A percentile compares a stretch with the other conserved stretches of the same genome.
Evolutionary conservation across 2,113 vertebrate genomes (phyloP).

Genomic region (Pseudorectes ferrugineus): DNA sequence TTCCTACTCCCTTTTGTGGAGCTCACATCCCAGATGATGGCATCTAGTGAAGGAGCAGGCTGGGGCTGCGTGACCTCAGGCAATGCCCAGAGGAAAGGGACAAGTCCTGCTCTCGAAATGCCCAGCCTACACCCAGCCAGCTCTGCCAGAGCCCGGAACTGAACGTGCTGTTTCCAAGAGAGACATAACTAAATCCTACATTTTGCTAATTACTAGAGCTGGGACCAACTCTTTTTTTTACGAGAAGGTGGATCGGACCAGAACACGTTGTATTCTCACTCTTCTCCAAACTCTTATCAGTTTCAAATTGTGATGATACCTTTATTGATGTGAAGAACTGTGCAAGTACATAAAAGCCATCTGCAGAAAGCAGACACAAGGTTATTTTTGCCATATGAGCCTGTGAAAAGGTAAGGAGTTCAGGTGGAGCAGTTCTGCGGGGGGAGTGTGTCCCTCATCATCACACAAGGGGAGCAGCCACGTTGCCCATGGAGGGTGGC

Average conservation of each 20-base stretch:
- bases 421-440: background rate
- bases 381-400: background rate
- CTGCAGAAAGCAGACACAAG: background rate
- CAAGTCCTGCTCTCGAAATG: background rate
- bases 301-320: background rate
- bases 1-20: background rate
- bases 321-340: background rate
- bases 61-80: background rate
- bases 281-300: background rate
- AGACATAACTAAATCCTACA: background rate
- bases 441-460: background rate
- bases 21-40: background rate
- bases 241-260: background rate
- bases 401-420: background rate
- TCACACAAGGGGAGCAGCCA: fast-evolving
- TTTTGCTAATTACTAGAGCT: background rate
- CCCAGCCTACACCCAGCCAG: background rate
- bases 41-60: background rate
- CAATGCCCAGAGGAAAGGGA: background rate
- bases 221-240: background rate
- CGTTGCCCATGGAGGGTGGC: background rate
- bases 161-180: background rate
- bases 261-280: background rate
- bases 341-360: background rate
- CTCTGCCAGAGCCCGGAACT: background rate